A percentile compares a stretch with the other conserved stretches of the same genome.
Evolutionary conservation across 2,888 invertebrate species (phyloP).

Genomic region (Plebejus melissa): DNA sequence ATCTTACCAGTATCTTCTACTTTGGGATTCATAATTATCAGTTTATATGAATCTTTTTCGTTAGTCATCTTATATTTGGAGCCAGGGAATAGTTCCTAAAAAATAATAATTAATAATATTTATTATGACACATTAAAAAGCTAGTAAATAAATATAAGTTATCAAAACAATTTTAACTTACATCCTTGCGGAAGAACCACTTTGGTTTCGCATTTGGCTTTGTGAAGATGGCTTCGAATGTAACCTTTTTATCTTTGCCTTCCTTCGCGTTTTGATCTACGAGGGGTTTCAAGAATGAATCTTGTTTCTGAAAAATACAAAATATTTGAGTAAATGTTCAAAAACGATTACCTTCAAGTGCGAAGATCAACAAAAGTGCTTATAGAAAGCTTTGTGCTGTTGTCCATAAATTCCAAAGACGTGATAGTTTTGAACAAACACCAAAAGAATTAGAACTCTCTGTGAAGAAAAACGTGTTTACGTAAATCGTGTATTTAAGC

Average conservation of each 20-base stretch:
- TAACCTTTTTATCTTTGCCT: slow-evolving; percentile 96
- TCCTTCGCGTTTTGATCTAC: slow-evolving; percentile 96
- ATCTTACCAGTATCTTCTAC: slow-evolving; percentile 98
- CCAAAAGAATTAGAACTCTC: neutral
- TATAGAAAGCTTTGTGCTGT: slow-evolving; percentile 65
- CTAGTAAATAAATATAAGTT: neutral
- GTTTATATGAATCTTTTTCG: slow-evolving; percentile 93
- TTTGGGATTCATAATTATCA: slow-evolving; percentile 94
- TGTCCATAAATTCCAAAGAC: slow-evolving; percentile 10
- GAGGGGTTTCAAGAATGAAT: slow-evolving; percentile 95
- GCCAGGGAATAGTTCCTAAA: slow-evolving; percentile 95
- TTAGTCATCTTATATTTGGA: slow-evolving; percentile 97
- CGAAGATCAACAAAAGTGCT: slow-evolving; percentile 55
- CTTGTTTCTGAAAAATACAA: slow-evolving; percentile 87
- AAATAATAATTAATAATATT: slow-evolving; percentile 31
- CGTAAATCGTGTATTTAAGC: slow-evolving; percentile 56
- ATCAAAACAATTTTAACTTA: slow-evolving; percentile 72
- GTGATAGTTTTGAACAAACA: slow-evolving; percentile 19
- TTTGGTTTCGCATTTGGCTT: slow-evolving; percentile 97
- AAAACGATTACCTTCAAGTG: neutral
- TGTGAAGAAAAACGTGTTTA: slow-evolving; percentile 53
- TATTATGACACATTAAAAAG: neutral
- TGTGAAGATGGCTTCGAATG: slow-evolving; percentile 96
- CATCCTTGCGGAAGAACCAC: slow-evolving; percentile 95
- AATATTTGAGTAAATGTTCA: neutral